Conservation (phyloP, 2,888 invertebrate species). For the Tethea ocularis region DNA sequence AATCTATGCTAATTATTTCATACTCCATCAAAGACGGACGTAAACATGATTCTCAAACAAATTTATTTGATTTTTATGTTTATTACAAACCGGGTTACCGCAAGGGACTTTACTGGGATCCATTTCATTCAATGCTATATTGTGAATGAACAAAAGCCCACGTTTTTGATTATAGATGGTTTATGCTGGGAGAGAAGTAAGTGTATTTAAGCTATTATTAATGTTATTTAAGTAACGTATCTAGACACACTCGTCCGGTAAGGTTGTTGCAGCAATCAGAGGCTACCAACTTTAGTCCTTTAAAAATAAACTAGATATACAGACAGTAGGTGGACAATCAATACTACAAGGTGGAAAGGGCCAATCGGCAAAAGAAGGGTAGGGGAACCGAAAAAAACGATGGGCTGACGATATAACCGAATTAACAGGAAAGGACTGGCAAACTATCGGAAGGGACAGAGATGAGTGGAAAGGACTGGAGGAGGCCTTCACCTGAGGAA, state of each 20-base stretch:
- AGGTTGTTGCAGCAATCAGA: too few species aligned
- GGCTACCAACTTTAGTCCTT: too few species aligned
- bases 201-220: constrained; percentile 20
- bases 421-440: too few species aligned
- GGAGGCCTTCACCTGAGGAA: too few species aligned
- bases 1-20: neutral
- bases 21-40: neutral
- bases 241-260: neutral
- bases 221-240: neutral
- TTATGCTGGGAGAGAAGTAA: constrained; percentile 60
- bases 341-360: too few species aligned
- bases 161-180: constrained; percentile 39
- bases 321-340: too few species aligned
- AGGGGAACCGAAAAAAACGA: too few species aligned
- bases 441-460: too few species aligned
- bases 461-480: too few species aligned
- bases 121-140: constrained; percentile 54
- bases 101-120: constrained; percentile 31
- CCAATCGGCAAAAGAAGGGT: too few species aligned
- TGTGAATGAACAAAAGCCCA: constrained; percentile 57
- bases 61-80: constrained; percentile 18
- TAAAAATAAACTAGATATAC: too few species aligned
- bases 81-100: constrained; percentile 19
- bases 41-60: constrained; percentile 15
- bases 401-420: too few species aligned